Percentiles rank a stretch among this genome's conserved stretches.
These are phyloP conservation scores for Cochlearius cochlearius DNA, from an alignment of 2,113 vertebrate species.

Conservation along the genomic window DNA sequence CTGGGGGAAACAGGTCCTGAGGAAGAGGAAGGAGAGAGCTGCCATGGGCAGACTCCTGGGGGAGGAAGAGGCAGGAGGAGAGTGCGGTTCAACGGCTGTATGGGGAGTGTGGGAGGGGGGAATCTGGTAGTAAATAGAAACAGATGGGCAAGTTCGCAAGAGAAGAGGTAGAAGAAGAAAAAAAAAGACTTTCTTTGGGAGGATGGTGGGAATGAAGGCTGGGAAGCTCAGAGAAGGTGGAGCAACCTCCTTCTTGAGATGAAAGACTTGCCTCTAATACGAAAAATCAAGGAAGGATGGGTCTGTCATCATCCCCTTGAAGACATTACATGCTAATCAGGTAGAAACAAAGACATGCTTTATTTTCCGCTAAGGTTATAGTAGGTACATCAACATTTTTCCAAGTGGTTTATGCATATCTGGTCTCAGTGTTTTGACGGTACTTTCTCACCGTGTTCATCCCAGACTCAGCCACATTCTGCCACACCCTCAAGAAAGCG, in stretches of 20 bases:
- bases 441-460: not conserved
- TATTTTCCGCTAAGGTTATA: not conserved
- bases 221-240: not conserved
- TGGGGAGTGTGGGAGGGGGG: not conserved
- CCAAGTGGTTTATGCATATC: not conserved
- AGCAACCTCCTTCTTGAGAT: not conserved
- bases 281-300: not conserved
- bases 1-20: not conserved
- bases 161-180: not conserved
- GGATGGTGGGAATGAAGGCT: not conserved
- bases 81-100: not conserved
- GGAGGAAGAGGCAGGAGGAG: not conserved
- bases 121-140: constrained; percentile 15
- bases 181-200: not conserved
- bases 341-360: not conserved
- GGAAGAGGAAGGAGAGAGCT: not conserved
- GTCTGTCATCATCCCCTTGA: not conserved
- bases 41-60: not conserved
- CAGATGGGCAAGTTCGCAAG: not conserved
- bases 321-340: not conserved
- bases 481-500: not conserved
- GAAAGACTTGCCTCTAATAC: not conserved
- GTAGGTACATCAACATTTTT: not conserved
- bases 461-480: not conserved
- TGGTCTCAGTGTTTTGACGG: not conserved